Conservation (phyloP, 1,140 invertebrate genomes). For the Vollenhovia emeryi region DNA sequence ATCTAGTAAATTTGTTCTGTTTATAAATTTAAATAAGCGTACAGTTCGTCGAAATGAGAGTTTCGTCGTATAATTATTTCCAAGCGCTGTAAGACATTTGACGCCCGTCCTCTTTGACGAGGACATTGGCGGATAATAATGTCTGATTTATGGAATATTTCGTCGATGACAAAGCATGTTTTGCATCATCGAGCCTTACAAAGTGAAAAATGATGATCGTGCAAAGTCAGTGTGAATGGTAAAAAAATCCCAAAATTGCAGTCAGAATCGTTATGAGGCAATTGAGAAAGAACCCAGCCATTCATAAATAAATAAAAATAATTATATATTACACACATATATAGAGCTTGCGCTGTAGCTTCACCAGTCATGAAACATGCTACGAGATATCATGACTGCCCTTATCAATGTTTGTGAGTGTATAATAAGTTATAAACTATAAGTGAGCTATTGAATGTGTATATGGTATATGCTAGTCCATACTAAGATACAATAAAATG, state of each 20-base stretch:
- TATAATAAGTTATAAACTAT: constrained; percentile 84
- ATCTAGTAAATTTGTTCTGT: constrained; percentile 20
- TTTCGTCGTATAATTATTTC: constrained; percentile 40
- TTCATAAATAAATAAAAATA: constrained; percentile 77
- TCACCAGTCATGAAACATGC: constrained; percentile 82
- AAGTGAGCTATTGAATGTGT: constrained; percentile 85
- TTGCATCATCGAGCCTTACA: constrained; percentile 33
- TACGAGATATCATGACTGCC: constrained; percentile 84
- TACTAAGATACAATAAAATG: constrained; percentile 85
- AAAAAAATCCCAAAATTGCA: constrained; percentile 62
- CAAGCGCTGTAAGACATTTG: constrained; percentile 31
- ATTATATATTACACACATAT: constrained; percentile 79
- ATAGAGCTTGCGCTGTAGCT: constrained; percentile 85
- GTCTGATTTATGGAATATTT: constrained; percentile 33
- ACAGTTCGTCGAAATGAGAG: neutral
- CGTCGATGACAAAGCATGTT: constrained; percentile 5
- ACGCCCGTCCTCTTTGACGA: neutral
- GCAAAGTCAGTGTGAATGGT: constrained; percentile 69
- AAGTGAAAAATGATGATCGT: constrained; percentile 62
- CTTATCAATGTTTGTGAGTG: constrained; percentile 85
- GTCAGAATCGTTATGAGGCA: constrained; percentile 69
- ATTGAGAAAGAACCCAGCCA: constrained; percentile 64
- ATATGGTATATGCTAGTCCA: constrained; percentile 86
- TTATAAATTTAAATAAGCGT: constrained; percentile 36
- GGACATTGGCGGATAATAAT: neutral